These are phyloP conservation scores for Eustalomyia histrio DNA, from an alignment of 2,888 invertebrate genomes.

Conservation along the genomic window DNA sequence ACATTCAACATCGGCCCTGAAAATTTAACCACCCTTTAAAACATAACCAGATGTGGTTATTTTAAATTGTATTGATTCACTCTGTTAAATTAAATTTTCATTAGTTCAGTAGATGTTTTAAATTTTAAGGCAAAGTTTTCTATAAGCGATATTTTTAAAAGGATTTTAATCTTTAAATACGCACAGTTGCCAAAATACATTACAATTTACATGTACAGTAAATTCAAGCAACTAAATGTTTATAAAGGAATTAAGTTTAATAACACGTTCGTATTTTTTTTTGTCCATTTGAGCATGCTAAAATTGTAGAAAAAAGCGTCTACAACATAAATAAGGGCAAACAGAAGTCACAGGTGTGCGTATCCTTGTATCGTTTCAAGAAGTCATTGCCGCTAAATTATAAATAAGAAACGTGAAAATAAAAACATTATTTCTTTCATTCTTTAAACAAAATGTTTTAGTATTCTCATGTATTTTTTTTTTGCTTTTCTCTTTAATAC, in stretches of 20 bases:
- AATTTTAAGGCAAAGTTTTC: too few relatives aligned
- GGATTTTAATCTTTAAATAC: too few relatives aligned
- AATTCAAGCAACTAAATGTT: too few relatives aligned
- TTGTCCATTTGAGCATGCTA: not conserved
- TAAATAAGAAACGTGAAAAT: conserved; percentile 49
- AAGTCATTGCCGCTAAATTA: conserved; percentile 62
- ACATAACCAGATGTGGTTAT: too few relatives aligned
- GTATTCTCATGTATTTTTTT: conserved; percentile 4
- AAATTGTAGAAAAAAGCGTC: conserved; percentile 21
- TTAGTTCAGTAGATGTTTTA: too few relatives aligned
- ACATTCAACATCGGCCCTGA: too few relatives aligned
- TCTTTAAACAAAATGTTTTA: not conserved
- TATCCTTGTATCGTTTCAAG: conserved; percentile 60
- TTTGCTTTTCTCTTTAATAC: conserved; percentile 3
- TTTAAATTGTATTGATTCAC: too few relatives aligned
- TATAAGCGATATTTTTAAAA: too few relatives aligned
- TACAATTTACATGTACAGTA: too few relatives aligned
- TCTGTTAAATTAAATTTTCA: too few relatives aligned
- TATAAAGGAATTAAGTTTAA: not conserved
- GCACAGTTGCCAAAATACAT: too few relatives aligned
- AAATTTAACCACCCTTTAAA: too few relatives aligned
- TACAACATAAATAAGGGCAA: conserved; percentile 33
- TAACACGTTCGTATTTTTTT: not conserved
- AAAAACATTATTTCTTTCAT: conserved; percentile 31
- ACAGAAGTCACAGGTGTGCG: conserved; percentile 58